phyloP scores from a whole-genome alignment of 2,113 vertebrate species.

The Phylloscopus trochiloides region DNA sequence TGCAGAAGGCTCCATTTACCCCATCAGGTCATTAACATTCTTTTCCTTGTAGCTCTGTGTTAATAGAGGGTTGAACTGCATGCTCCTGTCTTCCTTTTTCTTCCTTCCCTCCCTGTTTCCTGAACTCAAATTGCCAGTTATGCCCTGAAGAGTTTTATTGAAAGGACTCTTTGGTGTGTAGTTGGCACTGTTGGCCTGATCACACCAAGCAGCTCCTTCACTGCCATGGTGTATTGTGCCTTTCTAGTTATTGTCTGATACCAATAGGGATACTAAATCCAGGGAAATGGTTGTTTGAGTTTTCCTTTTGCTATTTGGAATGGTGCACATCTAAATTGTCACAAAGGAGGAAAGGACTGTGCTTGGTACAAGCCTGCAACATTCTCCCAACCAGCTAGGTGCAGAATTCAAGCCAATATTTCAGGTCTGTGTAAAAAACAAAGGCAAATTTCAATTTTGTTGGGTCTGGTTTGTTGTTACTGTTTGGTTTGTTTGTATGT shows the following conservation, averaged over 20 bases:
- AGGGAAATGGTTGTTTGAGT: not conserved
- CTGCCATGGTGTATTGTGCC: not conserved
- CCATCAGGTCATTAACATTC: not conserved
- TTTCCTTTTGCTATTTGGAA: not conserved
- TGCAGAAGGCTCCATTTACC: not conserved
- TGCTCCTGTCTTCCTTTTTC: fast-evolving
- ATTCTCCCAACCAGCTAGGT: not conserved
- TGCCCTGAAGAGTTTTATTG: not conserved
- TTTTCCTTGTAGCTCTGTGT: not conserved
- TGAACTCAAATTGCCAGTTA: not conserved
- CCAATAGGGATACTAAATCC: not conserved
- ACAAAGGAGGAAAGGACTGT: not conserved
- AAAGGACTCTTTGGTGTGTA: not conserved
- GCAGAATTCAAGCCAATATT: not conserved
- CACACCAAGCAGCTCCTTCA: not conserved
- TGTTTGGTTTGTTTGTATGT: not conserved
- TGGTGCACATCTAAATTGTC: not conserved
- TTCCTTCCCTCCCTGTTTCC: not conserved
- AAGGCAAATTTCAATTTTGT: not conserved
- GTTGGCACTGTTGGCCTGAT: not conserved
- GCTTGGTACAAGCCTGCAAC: not conserved
- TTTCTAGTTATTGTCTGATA: not conserved
- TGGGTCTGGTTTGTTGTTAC: not conserved
- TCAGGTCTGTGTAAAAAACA: not conserved
- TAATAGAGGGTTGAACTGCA: not conserved